Evolutionary conservation across 2,113 vertebrate species (phyloP).

Genomic region (Lepus europaeus): DNA sequence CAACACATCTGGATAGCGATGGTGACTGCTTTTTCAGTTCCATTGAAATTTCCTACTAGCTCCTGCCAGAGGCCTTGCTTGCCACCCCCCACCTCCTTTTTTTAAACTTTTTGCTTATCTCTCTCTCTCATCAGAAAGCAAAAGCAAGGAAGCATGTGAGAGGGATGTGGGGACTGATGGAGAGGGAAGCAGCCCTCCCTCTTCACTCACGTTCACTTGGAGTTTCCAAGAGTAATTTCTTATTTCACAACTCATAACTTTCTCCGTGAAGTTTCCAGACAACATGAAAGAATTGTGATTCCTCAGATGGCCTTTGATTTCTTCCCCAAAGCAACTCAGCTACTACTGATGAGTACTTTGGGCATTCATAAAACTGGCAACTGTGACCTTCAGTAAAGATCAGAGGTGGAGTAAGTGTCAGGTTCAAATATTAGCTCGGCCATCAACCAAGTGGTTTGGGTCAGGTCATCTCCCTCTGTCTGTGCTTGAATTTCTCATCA

Average conservation of each 20-base stretch:
- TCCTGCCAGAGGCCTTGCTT: background rate
- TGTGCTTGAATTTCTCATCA: background rate
- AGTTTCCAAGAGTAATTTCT: constrained; percentile 6
- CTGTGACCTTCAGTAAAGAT: background rate
- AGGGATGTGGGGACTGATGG: background rate
- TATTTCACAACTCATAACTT: background rate
- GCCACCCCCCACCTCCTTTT: background rate
- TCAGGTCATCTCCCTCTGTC: background rate
- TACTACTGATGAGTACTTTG: no score
- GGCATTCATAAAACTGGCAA: background rate
- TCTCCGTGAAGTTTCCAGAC: background rate
- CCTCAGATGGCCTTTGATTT: background rate
- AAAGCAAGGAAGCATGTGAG: background rate
- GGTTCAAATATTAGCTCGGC: background rate
- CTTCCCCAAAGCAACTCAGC: background rate
- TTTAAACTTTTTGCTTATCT: background rate
- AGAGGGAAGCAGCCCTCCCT: background rate
- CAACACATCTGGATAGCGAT: background rate
- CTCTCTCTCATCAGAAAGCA: background rate
- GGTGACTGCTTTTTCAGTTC: background rate
- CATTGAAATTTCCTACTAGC: background rate
- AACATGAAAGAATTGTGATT: background rate
- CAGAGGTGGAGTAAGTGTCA: background rate
- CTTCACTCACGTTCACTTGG: background rate
- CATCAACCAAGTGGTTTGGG: background rate